Base-by-base conservation (phyloP, 2,888 invertebrate genomes). In the Harpagoxenus sublaevis region DNA sequence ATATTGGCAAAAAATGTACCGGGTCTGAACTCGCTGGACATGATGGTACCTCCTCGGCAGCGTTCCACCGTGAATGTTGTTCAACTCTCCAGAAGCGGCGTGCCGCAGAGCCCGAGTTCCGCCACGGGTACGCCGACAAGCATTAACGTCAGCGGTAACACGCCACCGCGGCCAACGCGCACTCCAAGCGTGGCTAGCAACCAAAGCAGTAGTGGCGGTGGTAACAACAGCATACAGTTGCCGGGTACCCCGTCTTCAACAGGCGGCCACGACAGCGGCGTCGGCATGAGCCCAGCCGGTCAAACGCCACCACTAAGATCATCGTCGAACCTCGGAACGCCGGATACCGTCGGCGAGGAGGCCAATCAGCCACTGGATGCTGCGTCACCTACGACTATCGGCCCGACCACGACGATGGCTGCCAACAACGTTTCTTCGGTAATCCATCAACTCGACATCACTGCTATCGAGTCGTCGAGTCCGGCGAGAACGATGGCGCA, bases 1-100 rank as follows among this genome's bases (percentile, higher is more conserved):
- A 94, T 95, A 57, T 89, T 96, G 42, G 94, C 96, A 31, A 95
- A 95, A 74, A 95, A 95, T 83, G 95, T 96, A 2, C 96, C 96
- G 45, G 97, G 97, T 15, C 94, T 97, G 87, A 96, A 96, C 86
- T 96, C 96, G 68, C 94, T 96, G 66, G 96, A 96, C 86, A 96
- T 96, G 95, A 96, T 97, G 86, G 95, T 96, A 57, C 97, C 97
- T 1, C 94, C 95, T 12, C 92, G 95, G 18, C 93, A 95, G 85
- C 95, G 91, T 93, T 95, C 92, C 9, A 95, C 96, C 9, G 96
- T 96, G 0, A 96, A 97, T 92, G 96, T 97, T 1, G 96, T 97
- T 0, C 97, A 97, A 92, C 95, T 97, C 9, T 94, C 95, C 0
- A 92, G 95, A 68, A 95, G 93, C 88, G 93, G 94, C 88, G 93